phyloP scores from a whole-genome alignment of 1,140 invertebrate species.

The Lasaia peninsularis region DNA sequence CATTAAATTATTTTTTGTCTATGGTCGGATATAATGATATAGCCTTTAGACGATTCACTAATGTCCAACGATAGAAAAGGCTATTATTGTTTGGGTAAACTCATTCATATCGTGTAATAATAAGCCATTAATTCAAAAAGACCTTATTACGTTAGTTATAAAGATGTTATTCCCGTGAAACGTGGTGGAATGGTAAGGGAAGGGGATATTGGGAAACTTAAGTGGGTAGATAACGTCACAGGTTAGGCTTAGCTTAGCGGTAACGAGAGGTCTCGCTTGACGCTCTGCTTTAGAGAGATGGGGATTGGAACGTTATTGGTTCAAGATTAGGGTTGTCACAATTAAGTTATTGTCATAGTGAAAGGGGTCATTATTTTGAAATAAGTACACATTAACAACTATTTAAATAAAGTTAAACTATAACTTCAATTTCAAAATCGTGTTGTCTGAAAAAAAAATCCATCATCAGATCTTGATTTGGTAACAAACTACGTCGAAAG shows the following conservation, averaged over 20 bases:
- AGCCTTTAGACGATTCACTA: too few species aligned
- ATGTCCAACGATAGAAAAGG: neutral
- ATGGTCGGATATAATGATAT: too few species aligned
- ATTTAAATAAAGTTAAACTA: too few species aligned
- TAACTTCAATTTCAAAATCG: too few species aligned
- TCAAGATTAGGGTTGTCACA: constrained; percentile 43
- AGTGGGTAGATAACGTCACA: constrained; percentile 55
- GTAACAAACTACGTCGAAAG: too few species aligned
- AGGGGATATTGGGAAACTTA: constrained; percentile 18
- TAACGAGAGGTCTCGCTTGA: constrained; percentile 62
- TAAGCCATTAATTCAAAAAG: neutral
- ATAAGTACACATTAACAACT: too few species aligned
- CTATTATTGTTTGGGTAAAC: constrained; percentile 1
- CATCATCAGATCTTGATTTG: too few species aligned
- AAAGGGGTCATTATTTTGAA: too few species aligned
- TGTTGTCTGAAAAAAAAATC: too few species aligned
- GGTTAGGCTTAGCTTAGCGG: constrained; percentile 64
- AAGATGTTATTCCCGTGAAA: neutral
- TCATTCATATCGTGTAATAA: neutral
- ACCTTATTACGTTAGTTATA: neutral
- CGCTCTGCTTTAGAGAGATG: constrained; percentile 53
- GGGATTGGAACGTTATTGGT: constrained; percentile 51
- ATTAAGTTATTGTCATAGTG: constrained; percentile 4
- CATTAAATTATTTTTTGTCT: too few species aligned
- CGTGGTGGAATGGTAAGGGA: neutral